A percentile compares a stretch with the other conserved stretches of the same genome.
These are phyloP conservation scores for Dipodomys stephensi DNA, from an alignment of 2,113 vertebrate genomes.

Conservation along the genomic window DNA sequence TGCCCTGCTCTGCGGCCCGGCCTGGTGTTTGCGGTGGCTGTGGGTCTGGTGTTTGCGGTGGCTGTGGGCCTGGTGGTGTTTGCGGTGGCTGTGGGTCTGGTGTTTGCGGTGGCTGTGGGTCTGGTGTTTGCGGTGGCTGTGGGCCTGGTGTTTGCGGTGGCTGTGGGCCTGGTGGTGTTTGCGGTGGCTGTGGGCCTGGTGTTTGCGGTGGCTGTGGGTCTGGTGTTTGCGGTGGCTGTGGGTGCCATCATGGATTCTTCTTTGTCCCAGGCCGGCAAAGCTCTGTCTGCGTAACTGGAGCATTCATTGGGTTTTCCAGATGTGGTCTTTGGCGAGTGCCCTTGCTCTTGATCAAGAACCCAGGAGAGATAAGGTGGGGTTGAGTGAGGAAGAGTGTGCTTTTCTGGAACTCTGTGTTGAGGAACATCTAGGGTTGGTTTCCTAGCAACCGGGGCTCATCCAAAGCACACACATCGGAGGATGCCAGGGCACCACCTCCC, in stretches of 20 bases:
- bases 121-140: too few species aligned
- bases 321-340: constrained; percentile 46
- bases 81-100: too few species aligned
- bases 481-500: constrained; percentile 51
- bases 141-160: too few species aligned
- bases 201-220: too few species aligned
- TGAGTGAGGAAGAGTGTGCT: constrained; percentile 79
- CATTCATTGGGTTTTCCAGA: background rate
- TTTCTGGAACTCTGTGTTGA: constrained; percentile 82
- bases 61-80: too few species aligned
- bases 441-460: constrained; percentile 87
- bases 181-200: too few species aligned
- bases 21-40: fast-evolving
- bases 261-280: background rate
- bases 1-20: background rate
- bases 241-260: background rate
- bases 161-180: too few species aligned
- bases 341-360: background rate
- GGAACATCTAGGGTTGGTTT: constrained; percentile 85
- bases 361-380: constrained; percentile 52
- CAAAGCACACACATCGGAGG: constrained; percentile 74
- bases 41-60: background rate
- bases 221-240: fast-evolving
- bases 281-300: background rate
- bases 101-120: too few species aligned